Evolutionary conservation across 2,113 vertebrate genomes (phyloP), one percentile per base, ranked within the genome.

Genomic region (Seriola rivoliana): DNA sequence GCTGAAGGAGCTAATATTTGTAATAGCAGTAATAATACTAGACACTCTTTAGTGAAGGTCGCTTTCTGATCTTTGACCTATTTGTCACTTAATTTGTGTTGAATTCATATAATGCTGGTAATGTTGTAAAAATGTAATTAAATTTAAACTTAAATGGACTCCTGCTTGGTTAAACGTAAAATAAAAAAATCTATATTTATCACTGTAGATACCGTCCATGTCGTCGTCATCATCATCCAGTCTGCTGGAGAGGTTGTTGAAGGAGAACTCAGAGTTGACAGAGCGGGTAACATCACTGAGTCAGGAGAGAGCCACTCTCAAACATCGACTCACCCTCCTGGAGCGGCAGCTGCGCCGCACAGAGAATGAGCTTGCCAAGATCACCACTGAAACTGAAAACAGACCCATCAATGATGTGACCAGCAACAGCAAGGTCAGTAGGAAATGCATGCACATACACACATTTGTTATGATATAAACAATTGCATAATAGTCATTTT

Each of bases 191-290:
- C 5, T 40, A 1, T 14, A 59, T 74, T 38, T 36, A n/a, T 65
- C 58, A 0, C 54, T 3, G 11, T 46, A 91, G 89, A 78, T 1
- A 19, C 17, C 48, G 2, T 63, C 80, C 34, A 34, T 68, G 44
- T 80, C 66, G 0, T 46, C 71, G 10, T 74, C 71, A 21, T 21
- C 78, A 0, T 84, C 90, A 7, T 65, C 90, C 13, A 80, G 65
- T 63, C 78, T 96, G 19, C 59, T 95, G 78, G 95, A 96, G 6
- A 89, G 75, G 2, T 50, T 97, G 70, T 54, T 95, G 72, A 95
- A 85, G 78, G 96, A 97, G 88, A 97, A 97, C 21, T 91, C 94
- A 0, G 93, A 95, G 16, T 92, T 97, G 32, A 89, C 91, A 0
- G 89, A 90, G 38, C 93, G 90, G 0, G 68, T 97, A 25, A 86